A percentile compares a stretch with the other conserved stretches of the same genome.
phyloP scores from a whole-genome alignment of 2,113 vertebrate species.

The Cepphus grylle region DNA sequence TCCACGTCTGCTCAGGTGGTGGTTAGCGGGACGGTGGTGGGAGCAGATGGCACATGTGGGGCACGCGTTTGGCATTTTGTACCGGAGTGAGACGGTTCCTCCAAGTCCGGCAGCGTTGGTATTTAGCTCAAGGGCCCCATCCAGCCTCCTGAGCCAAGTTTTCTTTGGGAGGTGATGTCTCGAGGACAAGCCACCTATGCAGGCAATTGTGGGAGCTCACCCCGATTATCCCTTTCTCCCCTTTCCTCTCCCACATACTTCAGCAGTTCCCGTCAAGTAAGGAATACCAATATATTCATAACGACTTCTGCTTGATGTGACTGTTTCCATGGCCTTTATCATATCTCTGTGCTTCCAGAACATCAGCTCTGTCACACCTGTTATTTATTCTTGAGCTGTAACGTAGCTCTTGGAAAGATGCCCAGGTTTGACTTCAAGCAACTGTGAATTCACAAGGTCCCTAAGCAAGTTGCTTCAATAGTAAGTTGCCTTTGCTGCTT shows the following conservation, averaged over 20 bases:
- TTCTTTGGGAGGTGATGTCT: not conserved
- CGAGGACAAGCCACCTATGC: not conserved
- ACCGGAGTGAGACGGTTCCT: not conserved
- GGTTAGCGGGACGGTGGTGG: not conserved
- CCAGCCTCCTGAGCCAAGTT: not conserved
- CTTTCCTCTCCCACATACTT: not conserved
- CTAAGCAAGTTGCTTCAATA: not conserved
- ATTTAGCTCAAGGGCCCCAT: not conserved
- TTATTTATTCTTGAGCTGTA: conserved; percentile 54
- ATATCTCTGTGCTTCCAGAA: conserved; percentile 45
- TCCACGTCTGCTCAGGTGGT: not conserved
- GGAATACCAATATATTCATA: conserved; percentile 32
- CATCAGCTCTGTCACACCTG: conserved; percentile 54
- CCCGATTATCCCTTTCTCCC: not conserved
- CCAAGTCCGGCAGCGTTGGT: not conserved
- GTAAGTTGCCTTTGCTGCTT: conserved; percentile 11
- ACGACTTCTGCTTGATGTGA: conserved; percentile 2
- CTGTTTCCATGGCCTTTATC: not conserved
- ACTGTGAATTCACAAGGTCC: conserved; percentile 25
- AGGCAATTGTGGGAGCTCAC: not conserved
- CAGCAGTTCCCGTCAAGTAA: not conserved
- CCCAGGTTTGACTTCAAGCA: conserved; percentile 46
- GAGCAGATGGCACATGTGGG: not conserved
- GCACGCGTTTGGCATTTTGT: accelerated
- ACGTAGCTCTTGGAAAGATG: conserved; percentile 17